These are phyloP conservation scores for Liodrosophila aerea DNA, from an alignment of 2,888 invertebrate species.

Conservation along the genomic window DNA sequence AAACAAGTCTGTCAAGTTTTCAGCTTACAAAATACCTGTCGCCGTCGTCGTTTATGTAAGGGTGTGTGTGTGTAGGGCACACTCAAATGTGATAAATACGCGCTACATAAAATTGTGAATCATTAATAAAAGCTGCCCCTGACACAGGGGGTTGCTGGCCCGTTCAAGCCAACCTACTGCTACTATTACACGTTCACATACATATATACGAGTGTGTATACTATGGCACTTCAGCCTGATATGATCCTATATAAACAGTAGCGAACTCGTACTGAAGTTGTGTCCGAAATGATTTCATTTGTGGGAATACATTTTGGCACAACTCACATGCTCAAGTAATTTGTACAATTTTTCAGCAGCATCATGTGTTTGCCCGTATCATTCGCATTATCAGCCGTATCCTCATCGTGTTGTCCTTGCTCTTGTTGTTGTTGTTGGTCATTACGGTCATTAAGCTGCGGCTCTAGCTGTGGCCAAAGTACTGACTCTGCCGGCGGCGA, in stretches of 20 bases:
- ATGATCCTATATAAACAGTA: constrained; percentile 61
- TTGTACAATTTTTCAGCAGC: constrained; percentile 77
- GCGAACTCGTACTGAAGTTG: constrained; percentile 45
- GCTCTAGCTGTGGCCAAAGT: constrained; percentile 17
- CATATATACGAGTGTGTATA: no score
- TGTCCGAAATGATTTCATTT: constrained; percentile 63
- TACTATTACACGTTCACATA: not conserved
- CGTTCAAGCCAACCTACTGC: not conserved
- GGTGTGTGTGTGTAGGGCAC: constrained; percentile 36
- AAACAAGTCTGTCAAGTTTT: constrained; percentile 81
- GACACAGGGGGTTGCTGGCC: constrained; percentile 42
- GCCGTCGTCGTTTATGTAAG: constrained; percentile 36
- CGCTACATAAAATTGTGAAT: constrained; percentile 73
- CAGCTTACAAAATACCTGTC: constrained; percentile 75
- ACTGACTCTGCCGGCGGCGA: constrained; percentile 47
- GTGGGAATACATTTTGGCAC: constrained; percentile 39
- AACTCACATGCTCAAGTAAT: constrained; percentile 59
- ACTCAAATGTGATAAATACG: constrained; percentile 73
- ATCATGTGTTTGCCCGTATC: constrained; percentile 70
- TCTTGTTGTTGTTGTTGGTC: constrained; percentile 60
- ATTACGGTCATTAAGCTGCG: constrained; percentile 75
- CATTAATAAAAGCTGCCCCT: constrained; percentile 72
- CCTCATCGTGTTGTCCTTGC: constrained; percentile 28
- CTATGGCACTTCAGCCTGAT: not conserved
- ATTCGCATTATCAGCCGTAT: constrained; percentile 50